phyloP scores from a whole-genome alignment of 2,797 vertebrate species.

The Pteronotus mesoamericanus region DNA sequence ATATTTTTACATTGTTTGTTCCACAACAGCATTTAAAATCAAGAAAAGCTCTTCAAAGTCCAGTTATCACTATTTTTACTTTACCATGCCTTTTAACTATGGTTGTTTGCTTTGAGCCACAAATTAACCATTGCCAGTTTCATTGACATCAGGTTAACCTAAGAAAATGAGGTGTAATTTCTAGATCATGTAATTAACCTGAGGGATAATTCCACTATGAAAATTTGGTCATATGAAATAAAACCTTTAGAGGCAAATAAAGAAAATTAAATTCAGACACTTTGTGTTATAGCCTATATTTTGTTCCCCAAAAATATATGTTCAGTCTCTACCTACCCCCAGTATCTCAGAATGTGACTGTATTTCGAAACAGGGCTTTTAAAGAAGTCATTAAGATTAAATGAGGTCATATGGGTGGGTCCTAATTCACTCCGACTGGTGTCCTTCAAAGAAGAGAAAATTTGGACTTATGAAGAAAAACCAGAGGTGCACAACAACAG shows the following conservation, averaged over 20 bases:
- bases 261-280: slow-evolving; percentile 8
- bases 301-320: not conserved
- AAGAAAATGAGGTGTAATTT: slow-evolving; percentile 56
- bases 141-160: slow-evolving; percentile 38
- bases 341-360: not conserved
- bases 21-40: slow-evolving; percentile 26
- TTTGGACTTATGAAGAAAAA: not conserved
- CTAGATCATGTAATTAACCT: not conserved
- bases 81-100: slow-evolving; percentile 67
- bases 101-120: slow-evolving; percentile 67
- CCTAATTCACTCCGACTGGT: not conserved
- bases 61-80: slow-evolving; percentile 70
- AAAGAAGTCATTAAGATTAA: not conserved
- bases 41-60: slow-evolving; percentile 60
- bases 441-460: not conserved
- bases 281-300: not conserved
- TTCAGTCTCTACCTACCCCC: not conserved
- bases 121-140: slow-evolving; percentile 67
- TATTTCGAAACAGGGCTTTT: not conserved
- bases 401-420: not conserved
- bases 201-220: not conserved
- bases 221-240: slow-evolving; percentile 16
- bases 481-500: not conserved
- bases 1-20: slow-evolving; percentile 49
- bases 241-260: not conserved